Conservation (phyloP, 2,113 vertebrate species). For the Percopsis transmontana region DNA sequence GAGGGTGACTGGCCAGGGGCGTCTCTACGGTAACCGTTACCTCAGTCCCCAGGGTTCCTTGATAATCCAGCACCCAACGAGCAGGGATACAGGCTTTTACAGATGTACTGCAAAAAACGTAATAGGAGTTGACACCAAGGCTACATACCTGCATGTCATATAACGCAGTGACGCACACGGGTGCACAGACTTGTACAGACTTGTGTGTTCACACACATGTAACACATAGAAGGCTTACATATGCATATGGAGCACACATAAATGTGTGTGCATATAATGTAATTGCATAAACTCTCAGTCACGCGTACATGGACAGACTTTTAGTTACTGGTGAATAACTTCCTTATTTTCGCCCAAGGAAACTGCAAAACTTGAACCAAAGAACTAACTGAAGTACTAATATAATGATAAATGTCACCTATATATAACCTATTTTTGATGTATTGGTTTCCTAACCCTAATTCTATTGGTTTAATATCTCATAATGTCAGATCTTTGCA, state of each 20-base stretch:
- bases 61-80: constrained; percentile 85
- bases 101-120: constrained; percentile 90
- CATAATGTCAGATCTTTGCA: background rate
- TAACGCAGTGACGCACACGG: constrained; percentile 59
- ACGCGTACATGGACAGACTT: constrained; percentile 5
- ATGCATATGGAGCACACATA: background rate
- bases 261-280: background rate
- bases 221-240: constrained; percentile 1
- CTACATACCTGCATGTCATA: constrained; percentile 91
- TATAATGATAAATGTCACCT: constrained; percentile 25
- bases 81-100: constrained; percentile 87
- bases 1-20: constrained; percentile 78
- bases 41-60: constrained; percentile 89
- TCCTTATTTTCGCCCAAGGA: constrained; percentile 53
- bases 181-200: constrained; percentile 8
- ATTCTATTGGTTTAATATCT: constrained; percentile 11
- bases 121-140: constrained; percentile 87
- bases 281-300: background rate
- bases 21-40: constrained; percentile 86
- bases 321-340: constrained; percentile 27
- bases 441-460: constrained; percentile 11
- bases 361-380: constrained; percentile 70
- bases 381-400: constrained; percentile 36
- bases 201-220: background rate
- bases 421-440: constrained; percentile 23